These are phyloP conservation scores for Slavum lentiscoides DNA, from an alignment of 2,888 invertebrate species.

Conservation along the genomic window DNA sequence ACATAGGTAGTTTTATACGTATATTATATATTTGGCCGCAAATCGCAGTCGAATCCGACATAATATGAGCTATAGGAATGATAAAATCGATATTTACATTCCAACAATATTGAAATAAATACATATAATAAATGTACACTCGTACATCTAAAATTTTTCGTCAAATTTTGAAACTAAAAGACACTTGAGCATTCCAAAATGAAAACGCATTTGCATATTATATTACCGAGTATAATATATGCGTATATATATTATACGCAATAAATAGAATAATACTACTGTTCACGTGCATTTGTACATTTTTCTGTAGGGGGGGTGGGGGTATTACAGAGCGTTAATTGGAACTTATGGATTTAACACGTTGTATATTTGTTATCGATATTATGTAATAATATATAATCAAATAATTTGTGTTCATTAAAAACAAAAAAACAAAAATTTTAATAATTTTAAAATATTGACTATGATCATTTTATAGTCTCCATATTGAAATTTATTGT, in stretches of 20 bases:
- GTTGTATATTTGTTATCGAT: conserved; percentile 51
- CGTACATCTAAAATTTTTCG: background rate
- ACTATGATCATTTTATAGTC: conserved; percentile 35
- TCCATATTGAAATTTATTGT: conserved; percentile 41
- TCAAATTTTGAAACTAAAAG: conserved; percentile 17
- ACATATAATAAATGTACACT: background rate
- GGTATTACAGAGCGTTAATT: conserved; percentile 20
- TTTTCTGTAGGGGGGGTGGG: background rate
- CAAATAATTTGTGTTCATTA: conserved; percentile 53
- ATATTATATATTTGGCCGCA: background rate
- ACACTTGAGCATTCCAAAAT: conserved; percentile 45
- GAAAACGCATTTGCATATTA: background rate
- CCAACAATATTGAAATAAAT: conserved; percentile 13
- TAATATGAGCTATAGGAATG: conserved; percentile 1
- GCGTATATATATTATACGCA: background rate
- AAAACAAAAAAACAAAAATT: conserved; percentile 40
- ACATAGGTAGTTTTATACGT: background rate
- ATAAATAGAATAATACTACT: conserved; percentile 8
- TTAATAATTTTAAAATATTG: conserved; percentile 44
- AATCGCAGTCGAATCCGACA: background rate
- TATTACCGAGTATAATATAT: too few species aligned
- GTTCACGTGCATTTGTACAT: conserved; percentile 23
- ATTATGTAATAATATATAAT: conserved; percentile 42
- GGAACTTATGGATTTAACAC: conserved; percentile 37
- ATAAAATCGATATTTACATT: conserved; percentile 40